These are phyloP conservation scores for Abrostola triplasia DNA, from an alignment of 2,888 invertebrate genomes.

Conservation along the genomic window DNA sequence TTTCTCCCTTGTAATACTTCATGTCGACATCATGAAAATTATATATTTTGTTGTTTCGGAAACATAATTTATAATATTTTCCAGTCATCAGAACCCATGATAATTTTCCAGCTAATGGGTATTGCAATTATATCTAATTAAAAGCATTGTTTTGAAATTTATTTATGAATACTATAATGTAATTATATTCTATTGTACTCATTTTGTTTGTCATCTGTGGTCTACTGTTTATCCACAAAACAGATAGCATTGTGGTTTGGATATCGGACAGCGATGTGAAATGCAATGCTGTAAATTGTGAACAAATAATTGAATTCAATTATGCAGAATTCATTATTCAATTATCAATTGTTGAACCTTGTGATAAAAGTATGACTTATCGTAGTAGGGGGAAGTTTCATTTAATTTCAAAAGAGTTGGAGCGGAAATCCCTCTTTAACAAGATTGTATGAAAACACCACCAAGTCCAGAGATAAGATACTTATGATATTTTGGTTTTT, in stretches of 20 bases:
- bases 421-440: too few species aligned
- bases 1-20: too few species aligned
- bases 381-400: too few species aligned
- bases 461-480: too few species aligned
- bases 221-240: neutral
- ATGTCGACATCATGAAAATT: too few species aligned
- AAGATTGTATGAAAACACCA: too few species aligned
- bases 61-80: too few species aligned
- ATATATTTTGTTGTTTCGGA: too few species aligned
- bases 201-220: neutral
- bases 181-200: neutral
- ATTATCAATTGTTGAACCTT: neutral
- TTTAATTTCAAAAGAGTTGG: too few species aligned
- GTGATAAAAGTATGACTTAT: neutral
- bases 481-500: too few species aligned
- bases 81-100: too few species aligned
- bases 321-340: conserved; percentile 7
- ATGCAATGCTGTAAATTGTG: conserved; percentile 12
- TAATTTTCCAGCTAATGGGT: too few species aligned
- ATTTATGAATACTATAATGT: neutral
- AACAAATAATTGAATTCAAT: conserved; percentile 12
- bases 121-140: neutral
- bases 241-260: conserved; percentile 9
- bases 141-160: neutral
- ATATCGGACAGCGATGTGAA: conserved; percentile 9